Base-by-base conservation (phyloP, 2,113 vertebrate species). In the Coreoperca whiteheadi region DNA sequence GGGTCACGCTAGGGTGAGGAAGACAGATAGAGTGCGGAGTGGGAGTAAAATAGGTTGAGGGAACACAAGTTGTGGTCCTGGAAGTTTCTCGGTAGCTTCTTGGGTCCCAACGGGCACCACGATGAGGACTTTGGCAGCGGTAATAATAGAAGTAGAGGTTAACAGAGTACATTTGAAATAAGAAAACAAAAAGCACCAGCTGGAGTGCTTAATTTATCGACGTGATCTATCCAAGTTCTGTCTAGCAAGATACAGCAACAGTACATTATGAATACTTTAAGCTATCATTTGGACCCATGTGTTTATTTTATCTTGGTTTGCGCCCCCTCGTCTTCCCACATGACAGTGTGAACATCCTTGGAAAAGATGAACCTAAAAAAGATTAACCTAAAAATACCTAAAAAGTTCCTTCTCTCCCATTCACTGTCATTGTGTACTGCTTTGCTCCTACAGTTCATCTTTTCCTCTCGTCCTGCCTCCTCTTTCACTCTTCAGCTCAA, bases 391-490 rank as follows among this genome's bases (percentile, higher is more conserved):
- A 86, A 90, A 89, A 89, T 93, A 88, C 67, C 66, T 78, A 12
- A 79, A 83, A 84, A 72, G 20, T 39, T 65, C n/a, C 68, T 72
- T 89, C 83, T 91, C 51, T 66, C 54, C 39, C 1, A 1, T 85
- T 92, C 74, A 61, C 48, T 84, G 57, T 90, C 91, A 86, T 89
- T 43, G 32, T 94, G 95, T 95, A 92, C 92, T 93, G 88, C 91
- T 65, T 71, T 21, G 70, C 73, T 59, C 30, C 66, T 69, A 48
- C 30, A 69, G 50, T 74, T 67, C 37, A 51, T 65, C 81, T 46
- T 67, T 53, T 37, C 34, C 66, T 68, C 48, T 59, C 57, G 1
- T 79, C 90, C 61, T 67, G 59, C 41, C 60, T 53, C 79, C 66
- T 78, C 57, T 30, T 79, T 77, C 68, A 41, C 43, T 80, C 51